Percentiles rank a stretch among this genome's conserved stretches.
phyloP scores from a whole-genome alignment of 2,888 invertebrate species.

The Selenia dentaria region DNA sequence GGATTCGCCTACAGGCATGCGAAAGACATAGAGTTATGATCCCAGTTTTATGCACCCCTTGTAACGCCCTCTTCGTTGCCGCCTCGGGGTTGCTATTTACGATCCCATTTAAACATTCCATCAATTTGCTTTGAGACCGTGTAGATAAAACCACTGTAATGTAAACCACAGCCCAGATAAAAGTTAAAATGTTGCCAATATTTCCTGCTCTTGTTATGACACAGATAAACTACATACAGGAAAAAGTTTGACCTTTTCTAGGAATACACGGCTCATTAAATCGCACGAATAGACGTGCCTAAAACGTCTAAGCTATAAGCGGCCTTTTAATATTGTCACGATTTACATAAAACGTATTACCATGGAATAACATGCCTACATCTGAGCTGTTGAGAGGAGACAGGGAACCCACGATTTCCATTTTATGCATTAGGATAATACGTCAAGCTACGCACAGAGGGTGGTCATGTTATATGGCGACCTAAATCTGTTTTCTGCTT shows the following conservation, averaged over 20 bases:
- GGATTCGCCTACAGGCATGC: constrained; percentile 35
- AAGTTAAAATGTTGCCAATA: constrained; percentile 27
- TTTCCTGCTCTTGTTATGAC: constrained; percentile 30
- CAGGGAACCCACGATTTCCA: constrained; percentile 42
- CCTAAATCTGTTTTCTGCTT: constrained; percentile 40
- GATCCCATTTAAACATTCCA: constrained; percentile 32
- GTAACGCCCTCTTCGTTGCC: constrained; percentile 17
- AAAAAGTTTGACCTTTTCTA: constrained; percentile 22
- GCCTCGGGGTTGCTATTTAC: constrained; percentile 29
- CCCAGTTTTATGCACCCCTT: constrained; percentile 38
- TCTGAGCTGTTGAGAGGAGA: constrained; percentile 12
- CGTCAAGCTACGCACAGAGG: constrained; percentile 51
- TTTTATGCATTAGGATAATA: constrained; percentile 52
- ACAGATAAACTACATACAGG: constrained; percentile 10
- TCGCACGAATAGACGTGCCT: constrained; percentile 16
- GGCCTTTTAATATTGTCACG: constrained; percentile 13
- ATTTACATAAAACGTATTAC: constrained; percentile 27
- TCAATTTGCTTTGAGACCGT: constrained; percentile 30
- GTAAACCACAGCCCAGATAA: constrained; percentile 25
- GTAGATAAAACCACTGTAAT: constrained; percentile 20
- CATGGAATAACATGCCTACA: constrained; percentile 19
- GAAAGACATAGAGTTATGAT: constrained; percentile 47
- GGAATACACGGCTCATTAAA: constrained; percentile 28
- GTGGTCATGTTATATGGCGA: constrained; percentile 48
- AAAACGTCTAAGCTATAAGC: constrained; percentile 19